Evolutionary conservation across 2,797 vertebrate species (phyloP).

Genomic region (Epinephelus coioides): DNA sequence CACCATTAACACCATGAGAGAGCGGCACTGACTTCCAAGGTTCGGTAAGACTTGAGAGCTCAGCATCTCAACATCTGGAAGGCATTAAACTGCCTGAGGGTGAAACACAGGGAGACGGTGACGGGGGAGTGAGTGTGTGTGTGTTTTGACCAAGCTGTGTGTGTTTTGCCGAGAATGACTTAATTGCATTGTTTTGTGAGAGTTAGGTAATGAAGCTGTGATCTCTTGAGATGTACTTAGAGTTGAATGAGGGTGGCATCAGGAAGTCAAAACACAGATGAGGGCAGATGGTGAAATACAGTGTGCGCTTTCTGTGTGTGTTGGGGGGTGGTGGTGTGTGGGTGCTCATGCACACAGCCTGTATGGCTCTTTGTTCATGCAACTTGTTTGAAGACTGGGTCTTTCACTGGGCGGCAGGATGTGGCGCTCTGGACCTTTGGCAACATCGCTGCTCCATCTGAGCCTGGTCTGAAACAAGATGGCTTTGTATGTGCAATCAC

Average conservation of each 20-base stretch:
- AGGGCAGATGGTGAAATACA: constrained; percentile 56
- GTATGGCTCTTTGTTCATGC: constrained; percentile 82
- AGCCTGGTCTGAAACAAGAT: constrained; percentile 83
- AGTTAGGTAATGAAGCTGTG: constrained; percentile 38
- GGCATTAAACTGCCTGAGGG: constrained; percentile 81
- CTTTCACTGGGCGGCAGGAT: constrained; percentile 80
- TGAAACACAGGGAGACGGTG: constrained; percentile 69
- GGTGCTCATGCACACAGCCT: constrained; percentile 51
- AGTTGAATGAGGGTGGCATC: constrained; percentile 43
- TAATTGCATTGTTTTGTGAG: constrained; percentile 70
- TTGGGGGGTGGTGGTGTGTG: constrained; percentile 20
- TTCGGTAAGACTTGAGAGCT: constrained; percentile 72
- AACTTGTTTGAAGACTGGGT: constrained; percentile 76
- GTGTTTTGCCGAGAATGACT: constrained; percentile 54
- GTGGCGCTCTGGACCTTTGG: constrained; percentile 81
- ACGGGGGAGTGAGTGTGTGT: constrained; percentile 52
- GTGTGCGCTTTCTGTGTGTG: constrained; percentile 42
- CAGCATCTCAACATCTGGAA: constrained; percentile 85
- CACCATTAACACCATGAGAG: constrained; percentile 80
- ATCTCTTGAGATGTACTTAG: constrained; percentile 51
- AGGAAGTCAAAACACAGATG: constrained; percentile 51
- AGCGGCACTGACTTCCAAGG: constrained; percentile 75
- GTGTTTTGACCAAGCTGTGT: constrained; percentile 59
- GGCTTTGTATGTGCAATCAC: constrained; percentile 83
- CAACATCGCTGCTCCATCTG: constrained; percentile 83